These are phyloP conservation scores for Sweltsa coloradensis DNA, from an alignment of 1,140 invertebrate species.

Conservation along the genomic window DNA sequence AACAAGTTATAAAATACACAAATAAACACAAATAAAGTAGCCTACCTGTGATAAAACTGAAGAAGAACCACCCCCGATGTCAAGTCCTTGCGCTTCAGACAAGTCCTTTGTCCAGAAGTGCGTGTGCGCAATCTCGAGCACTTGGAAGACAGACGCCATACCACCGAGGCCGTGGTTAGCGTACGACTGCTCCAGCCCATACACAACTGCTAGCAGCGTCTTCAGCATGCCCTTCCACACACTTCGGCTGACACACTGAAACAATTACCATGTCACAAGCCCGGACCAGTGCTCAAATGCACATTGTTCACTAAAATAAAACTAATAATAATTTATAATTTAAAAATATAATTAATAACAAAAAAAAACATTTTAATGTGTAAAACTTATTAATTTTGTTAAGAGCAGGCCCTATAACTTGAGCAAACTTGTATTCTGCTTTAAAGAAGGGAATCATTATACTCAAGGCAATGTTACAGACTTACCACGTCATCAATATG, in stretches of 20 bases:
- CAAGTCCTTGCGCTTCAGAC: slow-evolving; percentile 29
- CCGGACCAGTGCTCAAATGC: too few species aligned
- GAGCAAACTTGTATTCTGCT: background rate
- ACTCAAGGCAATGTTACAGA: slow-evolving; percentile 19
- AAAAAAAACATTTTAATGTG: too few species aligned
- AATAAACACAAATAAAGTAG: background rate
- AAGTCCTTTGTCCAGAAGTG: slow-evolving; percentile 94
- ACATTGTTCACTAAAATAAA: too few species aligned
- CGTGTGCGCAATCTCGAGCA: slow-evolving; percentile 96
- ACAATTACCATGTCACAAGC: too few species aligned
- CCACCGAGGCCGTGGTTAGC: slow-evolving; percentile 89
- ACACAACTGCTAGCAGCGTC: slow-evolving; percentile 74
- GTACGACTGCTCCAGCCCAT: slow-evolving; percentile 86
- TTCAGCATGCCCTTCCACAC: slow-evolving; percentile 97
- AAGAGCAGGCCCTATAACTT: background rate
- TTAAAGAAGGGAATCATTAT: slow-evolving; percentile 1
- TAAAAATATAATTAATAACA: background rate
- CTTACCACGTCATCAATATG: slow-evolving; percentile 96
- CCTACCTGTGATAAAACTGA: slow-evolving; percentile 23
- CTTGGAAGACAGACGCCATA: slow-evolving; percentile 92
- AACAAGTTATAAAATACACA: slow-evolving; percentile 30
- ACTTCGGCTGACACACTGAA: slow-evolving; percentile 73
- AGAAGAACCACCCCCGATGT: slow-evolving; percentile 14
- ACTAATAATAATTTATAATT: too few species aligned
- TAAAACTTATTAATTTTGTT: too few species aligned